Evolutionary conservation across 2,888 invertebrate genomes (phyloP).

Genomic region (Pseudanteris insignis): DNA sequence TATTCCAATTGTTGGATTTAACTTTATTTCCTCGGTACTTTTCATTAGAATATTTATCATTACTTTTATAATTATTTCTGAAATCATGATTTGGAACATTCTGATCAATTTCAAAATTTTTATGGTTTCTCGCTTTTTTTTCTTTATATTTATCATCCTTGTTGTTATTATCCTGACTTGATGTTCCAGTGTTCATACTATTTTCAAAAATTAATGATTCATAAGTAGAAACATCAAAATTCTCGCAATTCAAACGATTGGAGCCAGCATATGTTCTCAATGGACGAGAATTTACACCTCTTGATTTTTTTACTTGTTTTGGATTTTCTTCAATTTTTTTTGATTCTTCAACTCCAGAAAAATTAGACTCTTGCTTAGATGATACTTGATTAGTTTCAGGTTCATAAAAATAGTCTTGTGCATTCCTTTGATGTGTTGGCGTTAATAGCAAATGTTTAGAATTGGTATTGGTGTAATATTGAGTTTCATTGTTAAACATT

Average conservation of each 20-base stretch:
- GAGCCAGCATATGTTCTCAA: conserved; percentile 15
- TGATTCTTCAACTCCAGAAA: neutral
- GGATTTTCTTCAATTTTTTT: no score
- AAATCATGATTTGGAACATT: conserved; percentile 11
- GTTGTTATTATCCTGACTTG: neutral
- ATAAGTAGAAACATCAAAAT: conserved; percentile 21
- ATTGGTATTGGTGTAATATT: conserved; percentile 26
- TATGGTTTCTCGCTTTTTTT: neutral
- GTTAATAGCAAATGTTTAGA: conserved; percentile 13
- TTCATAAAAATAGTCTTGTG: no score
- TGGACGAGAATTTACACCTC: conserved; percentile 13
- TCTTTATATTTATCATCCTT: neutral
- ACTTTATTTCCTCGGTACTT: conserved; percentile 20
- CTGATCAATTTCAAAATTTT: neutral
- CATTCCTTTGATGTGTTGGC: conserved; percentile 1
- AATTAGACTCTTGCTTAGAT: neutral
- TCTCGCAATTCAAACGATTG: conserved; percentile 17
- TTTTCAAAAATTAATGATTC: conserved; percentile 21
- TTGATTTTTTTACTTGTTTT: conserved; percentile 6
- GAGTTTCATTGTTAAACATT: conserved; percentile 12
- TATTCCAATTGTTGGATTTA: conserved; percentile 25
- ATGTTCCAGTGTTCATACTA: conserved; percentile 5
- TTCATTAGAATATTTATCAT: conserved; percentile 20
- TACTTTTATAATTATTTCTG: conserved; percentile 12
- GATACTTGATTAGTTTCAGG: neutral